Conservation (phyloP, 2,797 vertebrate species). For the Sylvia borin region DNA sequence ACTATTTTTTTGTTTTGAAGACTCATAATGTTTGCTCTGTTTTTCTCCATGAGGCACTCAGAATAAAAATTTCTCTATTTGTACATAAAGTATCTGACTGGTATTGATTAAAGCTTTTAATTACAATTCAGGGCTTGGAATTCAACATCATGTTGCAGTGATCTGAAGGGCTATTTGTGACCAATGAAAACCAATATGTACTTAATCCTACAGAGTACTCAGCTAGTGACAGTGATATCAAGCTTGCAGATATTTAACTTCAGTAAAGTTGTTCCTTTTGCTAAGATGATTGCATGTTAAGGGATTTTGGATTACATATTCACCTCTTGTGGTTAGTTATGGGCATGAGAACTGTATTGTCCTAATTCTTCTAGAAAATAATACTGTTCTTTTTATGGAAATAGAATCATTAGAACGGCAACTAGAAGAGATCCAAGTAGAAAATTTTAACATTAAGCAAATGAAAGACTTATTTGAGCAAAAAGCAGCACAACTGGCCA, state of each 20-base stretch:
- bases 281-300: neutral
- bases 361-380: slow-evolving; percentile 16
- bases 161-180: neutral
- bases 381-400: slow-evolving; percentile 68
- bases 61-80: neutral
- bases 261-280: neutral
- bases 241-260: neutral
- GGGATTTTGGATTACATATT: neutral
- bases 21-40: neutral
- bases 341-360: neutral
- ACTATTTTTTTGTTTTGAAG: neutral
- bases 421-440: slow-evolving; percentile 91
- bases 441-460: slow-evolving; percentile 98
- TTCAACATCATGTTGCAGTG: neutral
- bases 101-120: neutral
- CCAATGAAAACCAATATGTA: neutral
- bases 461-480: slow-evolving; percentile 99
- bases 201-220: neutral
- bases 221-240: neutral
- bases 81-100: neutral
- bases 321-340: neutral
- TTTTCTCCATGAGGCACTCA: neutral
- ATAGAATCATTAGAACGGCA: slow-evolving; percentile 84
- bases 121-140: neutral
- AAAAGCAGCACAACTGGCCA: slow-evolving; percentile 95